Evolutionary conservation across 2,888 invertebrate genomes (phyloP).

Genomic region (Cryptops parisi): DNA sequence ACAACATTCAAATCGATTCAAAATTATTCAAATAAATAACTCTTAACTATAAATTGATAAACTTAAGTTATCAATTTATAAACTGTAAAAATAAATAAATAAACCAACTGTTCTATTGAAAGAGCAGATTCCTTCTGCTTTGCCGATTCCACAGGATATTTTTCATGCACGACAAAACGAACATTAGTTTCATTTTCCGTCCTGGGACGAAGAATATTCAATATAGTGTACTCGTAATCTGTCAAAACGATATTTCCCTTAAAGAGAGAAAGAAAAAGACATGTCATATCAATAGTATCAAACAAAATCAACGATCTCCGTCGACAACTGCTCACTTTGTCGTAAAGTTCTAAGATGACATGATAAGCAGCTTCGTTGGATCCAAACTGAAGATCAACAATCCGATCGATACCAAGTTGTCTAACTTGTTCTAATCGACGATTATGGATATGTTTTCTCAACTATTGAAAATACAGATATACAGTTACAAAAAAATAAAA

Average conservation of each 20-base stretch:
- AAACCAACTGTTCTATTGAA: conserved; percentile 4
- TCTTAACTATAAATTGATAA: conserved; percentile 4
- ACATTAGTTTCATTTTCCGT: conserved; percentile 68
- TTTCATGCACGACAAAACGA: conserved; percentile 82
- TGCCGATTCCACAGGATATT: conserved; percentile 67
- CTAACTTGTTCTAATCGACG: conserved; percentile 72
- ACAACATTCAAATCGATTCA: no score
- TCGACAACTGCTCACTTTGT: conserved; percentile 35
- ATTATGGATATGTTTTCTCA: conserved; percentile 92
- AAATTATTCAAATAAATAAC: no score
- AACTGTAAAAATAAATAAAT: no score
- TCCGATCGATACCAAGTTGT: conserved; percentile 85
- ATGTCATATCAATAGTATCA: no score
- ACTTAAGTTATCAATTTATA: not conserved
- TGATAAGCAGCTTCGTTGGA: conserved; percentile 86
- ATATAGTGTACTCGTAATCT: conserved; percentile 73
- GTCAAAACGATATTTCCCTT: conserved; percentile 90
- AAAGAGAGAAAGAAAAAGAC: conserved; percentile 12
- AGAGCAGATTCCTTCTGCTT: conserved; percentile 36
- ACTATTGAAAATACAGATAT: conserved; percentile 37
- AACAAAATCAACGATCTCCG: no score
- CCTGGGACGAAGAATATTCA: conserved; percentile 84
- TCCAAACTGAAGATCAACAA: conserved; percentile 92
- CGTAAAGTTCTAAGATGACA: conserved; percentile 86
- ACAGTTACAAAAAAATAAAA: no score